A percentile compares a stretch with the other conserved stretches of the same genome.
Evolutionary conservation across 1,140 invertebrate genomes (phyloP).

Genomic region (Campoletis sonorensis): DNA sequence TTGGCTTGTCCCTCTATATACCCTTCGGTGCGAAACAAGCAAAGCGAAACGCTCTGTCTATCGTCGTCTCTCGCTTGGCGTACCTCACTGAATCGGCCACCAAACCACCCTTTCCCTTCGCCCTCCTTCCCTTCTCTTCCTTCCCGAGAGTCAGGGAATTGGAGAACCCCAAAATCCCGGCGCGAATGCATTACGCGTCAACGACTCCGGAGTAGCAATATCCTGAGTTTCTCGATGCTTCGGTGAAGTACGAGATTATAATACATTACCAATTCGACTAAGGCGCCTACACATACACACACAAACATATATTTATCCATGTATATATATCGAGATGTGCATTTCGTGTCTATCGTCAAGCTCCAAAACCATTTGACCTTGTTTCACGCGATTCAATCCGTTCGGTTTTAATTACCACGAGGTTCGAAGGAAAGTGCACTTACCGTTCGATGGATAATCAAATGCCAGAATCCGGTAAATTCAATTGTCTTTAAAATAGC

Average conservation of each 20-base stretch:
- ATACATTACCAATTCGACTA: constrained; percentile 77
- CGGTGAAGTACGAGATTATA: constrained; percentile 70
- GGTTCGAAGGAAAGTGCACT: not conserved
- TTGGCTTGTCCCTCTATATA: not conserved
- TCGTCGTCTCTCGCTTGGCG: constrained; percentile 26
- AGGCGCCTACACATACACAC: constrained; percentile 55
- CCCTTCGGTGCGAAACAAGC: constrained; percentile 12
- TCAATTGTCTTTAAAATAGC: too few species aligned
- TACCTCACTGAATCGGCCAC: constrained; percentile 26
- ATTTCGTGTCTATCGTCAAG: not conserved
- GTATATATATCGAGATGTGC: constrained; percentile 40
- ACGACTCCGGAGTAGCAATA: constrained; percentile 76
- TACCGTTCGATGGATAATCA: too few species aligned
- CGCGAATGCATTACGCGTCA: constrained; percentile 77
- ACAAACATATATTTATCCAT: too few species aligned
- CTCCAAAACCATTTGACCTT: constrained; percentile 62
- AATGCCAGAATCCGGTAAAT: too few species aligned
- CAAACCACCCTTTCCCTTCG: not conserved
- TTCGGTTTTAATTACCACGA: not conserved
- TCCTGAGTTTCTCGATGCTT: constrained; percentile 71
- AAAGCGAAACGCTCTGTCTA: constrained; percentile 12
- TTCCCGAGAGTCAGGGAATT: not conserved
- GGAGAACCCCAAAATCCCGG: constrained; percentile 65
- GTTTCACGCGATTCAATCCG: constrained; percentile 58
- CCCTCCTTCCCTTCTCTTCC: not conserved